Conservation (phyloP, 2,888 invertebrate genomes). For the Eupithecia exiguata region DNA sequence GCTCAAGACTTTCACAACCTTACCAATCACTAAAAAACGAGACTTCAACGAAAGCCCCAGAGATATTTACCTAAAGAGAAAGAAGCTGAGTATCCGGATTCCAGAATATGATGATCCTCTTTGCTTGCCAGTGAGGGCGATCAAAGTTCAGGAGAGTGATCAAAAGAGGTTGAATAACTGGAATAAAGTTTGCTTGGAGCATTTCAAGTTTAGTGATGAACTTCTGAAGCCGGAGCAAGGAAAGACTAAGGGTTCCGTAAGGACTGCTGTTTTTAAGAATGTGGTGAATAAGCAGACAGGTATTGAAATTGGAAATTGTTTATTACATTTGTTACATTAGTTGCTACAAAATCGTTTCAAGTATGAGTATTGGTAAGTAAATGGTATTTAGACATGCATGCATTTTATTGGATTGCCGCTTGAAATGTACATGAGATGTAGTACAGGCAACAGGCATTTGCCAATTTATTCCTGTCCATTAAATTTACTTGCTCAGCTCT, state of each 20-base stretch:
- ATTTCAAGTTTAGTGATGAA: constrained; percentile 61
- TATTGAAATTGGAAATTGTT: constrained; percentile 39
- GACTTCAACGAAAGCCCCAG: constrained; percentile 14
- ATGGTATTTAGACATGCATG: no score
- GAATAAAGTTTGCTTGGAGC: constrained; percentile 73
- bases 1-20: neutral
- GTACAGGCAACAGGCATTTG: neutral
- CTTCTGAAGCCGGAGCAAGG: constrained; percentile 60
- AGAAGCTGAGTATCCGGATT: constrained; percentile 59
- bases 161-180: constrained; percentile 62
- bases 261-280: constrained; percentile 67
- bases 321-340: no score
- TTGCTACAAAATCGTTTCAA: no score
- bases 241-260: constrained; percentile 57
- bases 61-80: constrained; percentile 48
- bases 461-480: neutral
- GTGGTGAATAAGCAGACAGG: constrained; percentile 63
- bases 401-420: no score
- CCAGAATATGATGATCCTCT: constrained; percentile 76
- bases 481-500: no score
- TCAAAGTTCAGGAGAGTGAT: constrained; percentile 55
- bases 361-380: no score
- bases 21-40: neutral
- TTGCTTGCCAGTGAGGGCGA: constrained; percentile 70
- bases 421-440: no score